Percentiles rank a stretch among this genome's conserved stretches.
These are phyloP conservation scores for Cheilosia soror DNA, from an alignment of 2,888 invertebrate species.

Conservation along the genomic window DNA sequence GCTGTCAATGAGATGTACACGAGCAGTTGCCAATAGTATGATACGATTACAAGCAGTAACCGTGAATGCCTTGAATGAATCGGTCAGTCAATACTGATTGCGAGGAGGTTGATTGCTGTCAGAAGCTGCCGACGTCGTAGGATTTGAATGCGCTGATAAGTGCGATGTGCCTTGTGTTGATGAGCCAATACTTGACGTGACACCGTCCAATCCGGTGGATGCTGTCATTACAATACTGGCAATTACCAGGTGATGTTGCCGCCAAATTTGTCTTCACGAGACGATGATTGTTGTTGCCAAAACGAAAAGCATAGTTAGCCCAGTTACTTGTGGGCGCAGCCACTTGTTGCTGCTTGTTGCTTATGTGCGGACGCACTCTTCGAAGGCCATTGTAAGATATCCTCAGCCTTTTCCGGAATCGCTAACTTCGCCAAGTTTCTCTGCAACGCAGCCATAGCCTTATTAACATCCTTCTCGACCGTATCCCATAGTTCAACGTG, in stretches of 20 bases:
- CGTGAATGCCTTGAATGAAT: constrained; percentile 1
- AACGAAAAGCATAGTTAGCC: constrained; percentile 3
- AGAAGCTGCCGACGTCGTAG: background rate
- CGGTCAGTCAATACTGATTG: constrained; percentile 15
- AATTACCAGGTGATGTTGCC: constrained; percentile 20
- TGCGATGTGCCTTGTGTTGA: background rate
- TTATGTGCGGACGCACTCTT: background rate
- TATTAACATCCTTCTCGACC: background rate
- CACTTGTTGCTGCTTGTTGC: constrained; percentile 13
- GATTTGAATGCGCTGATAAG: background rate
- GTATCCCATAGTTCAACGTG: background rate
- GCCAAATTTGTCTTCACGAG: too few species aligned
- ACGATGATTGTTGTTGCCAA: constrained; percentile 1
- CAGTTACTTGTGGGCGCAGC: constrained; percentile 12
- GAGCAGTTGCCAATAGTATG: constrained; percentile 32
- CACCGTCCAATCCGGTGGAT: constrained; percentile 14
- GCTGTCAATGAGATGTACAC: constrained; percentile 18
- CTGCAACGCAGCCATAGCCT: constrained; percentile 10
- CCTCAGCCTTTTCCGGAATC: background rate
- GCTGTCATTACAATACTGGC: background rate
- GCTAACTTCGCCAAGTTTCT: background rate
- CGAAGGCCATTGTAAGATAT: too few species aligned
- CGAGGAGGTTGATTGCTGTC: constrained; percentile 2
- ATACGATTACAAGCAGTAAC: constrained; percentile 1
- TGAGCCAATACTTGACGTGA: background rate